Base-by-base conservation (phyloP, 2,888 invertebrate genomes). In the Amitus sp. region DNA sequence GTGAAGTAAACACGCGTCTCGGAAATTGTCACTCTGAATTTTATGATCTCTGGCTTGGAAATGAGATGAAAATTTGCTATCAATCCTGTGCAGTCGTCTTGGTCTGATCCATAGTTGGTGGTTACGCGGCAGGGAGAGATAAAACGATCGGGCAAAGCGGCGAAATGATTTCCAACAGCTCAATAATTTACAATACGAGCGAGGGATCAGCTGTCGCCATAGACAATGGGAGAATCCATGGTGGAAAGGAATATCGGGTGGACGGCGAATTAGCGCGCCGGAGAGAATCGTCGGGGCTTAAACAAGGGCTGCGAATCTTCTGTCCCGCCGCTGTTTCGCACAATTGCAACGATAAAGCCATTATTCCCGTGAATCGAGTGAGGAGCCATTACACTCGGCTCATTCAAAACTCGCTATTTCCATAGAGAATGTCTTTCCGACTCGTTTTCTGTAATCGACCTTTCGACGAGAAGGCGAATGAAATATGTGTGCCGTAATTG, bases 151-250 rank as follows among this genome's bases (percentile, higher is more conserved):
- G 64, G 34, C 55, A 70, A 65, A 69, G 66, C 69, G 66, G 54
- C 70, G 67, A 68, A 73, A 73, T 73, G 69, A 73, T 72, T 72
- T 71, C 66, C 70, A 69, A 69, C 58, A 64, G 67, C 66, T 62
- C 66, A 70, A 68, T 71, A 73, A 72, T 69, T 71, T 72, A 70
- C 71, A 69, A 72, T 72, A 65, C 62, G 54, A 64, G 55, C 54
- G 57, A 56, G 62, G 60, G 63, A 62, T 62, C 56, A 58, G 57
- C 65, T 62, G 60, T 61, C 58, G 53, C 50, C 43, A 28, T 58
- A 62, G 67, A 67, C 67, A 67, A 65, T 65, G 46, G 67, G 56
- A 9, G 28, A 53, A 59, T 53, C 30, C 57, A 54, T 57, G 64
- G 56, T 59, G 55, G 45, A 67, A 65, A 61, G 47, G 66, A 66